phyloP scores from a whole-genome alignment of 2,888 invertebrate genomes.

The Ethmia dodecea region DNA sequence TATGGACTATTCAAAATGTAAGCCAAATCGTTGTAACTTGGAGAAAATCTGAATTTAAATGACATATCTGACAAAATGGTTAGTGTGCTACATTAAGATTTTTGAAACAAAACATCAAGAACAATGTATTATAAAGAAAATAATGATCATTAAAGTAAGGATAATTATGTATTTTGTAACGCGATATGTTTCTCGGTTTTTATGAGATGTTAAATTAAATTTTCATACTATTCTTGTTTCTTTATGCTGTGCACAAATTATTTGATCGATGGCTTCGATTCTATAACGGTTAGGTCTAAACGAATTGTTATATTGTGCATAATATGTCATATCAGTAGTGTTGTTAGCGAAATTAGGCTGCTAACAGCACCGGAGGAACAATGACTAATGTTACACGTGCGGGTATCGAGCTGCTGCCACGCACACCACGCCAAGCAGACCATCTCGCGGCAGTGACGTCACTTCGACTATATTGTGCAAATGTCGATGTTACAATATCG shows the following conservation, averaged over 20 bases:
- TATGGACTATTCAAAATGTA: slow-evolving; percentile 55
- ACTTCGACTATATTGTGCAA: too few species aligned
- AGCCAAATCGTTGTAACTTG: slow-evolving; percentile 73
- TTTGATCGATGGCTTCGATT: slow-evolving; percentile 56
- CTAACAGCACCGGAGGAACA: slow-evolving; percentile 25
- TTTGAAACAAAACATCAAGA: slow-evolving; percentile 66
- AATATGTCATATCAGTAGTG: slow-evolving; percentile 57
- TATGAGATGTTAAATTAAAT: slow-evolving; percentile 64
- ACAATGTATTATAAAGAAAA: slow-evolving; percentile 74
- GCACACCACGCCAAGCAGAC: not conserved
- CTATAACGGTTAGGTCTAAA: slow-evolving; percentile 51
- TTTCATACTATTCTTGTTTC: slow-evolving; percentile 58
- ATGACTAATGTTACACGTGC: slow-evolving; percentile 21
- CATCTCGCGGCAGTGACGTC: too few species aligned
- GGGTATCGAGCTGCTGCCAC: slow-evolving; percentile 3
- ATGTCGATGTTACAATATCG: too few species aligned
- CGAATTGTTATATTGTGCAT: slow-evolving; percentile 65
- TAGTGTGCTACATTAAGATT: slow-evolving; percentile 76
- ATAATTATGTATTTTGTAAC: slow-evolving; percentile 74
- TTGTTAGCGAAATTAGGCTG: slow-evolving; percentile 35
- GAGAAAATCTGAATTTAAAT: slow-evolving; percentile 77
- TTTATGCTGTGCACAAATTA: slow-evolving; percentile 72
- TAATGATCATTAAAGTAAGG: slow-evolving; percentile 73
- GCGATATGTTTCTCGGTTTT: slow-evolving; percentile 70
- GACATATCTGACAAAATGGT: slow-evolving; percentile 78